phyloP scores from a whole-genome alignment of 2,797 vertebrate genomes.

The Macropodus opercularis region DNA sequence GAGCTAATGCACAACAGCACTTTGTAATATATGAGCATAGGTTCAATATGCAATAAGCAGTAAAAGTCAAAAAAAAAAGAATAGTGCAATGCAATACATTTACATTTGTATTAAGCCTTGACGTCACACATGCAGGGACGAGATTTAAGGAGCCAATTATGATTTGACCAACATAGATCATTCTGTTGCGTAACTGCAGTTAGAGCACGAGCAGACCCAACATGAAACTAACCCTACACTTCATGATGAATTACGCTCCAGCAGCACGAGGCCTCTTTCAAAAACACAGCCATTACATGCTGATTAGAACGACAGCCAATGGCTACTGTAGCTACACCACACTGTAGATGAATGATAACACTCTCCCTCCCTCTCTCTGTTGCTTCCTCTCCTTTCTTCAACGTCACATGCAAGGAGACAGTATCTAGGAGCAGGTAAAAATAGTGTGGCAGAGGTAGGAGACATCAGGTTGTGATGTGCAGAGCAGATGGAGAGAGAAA shows the following conservation, averaged over 20 bases:
- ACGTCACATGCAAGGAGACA: constrained; percentile 73
- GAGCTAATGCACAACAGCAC: neutral
- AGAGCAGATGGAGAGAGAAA: constrained; percentile 67
- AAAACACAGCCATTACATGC: constrained; percentile 34
- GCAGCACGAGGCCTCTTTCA: constrained; percentile 14
- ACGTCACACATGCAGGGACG: neutral
- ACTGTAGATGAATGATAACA: constrained; percentile 60
- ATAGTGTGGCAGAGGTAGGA: constrained; percentile 70
- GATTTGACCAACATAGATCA: constrained; percentile 13
- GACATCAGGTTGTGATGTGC: constrained; percentile 66
- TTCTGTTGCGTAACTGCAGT: constrained; percentile 9
- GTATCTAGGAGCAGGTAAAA: constrained; percentile 79
- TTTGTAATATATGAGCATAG: no score
- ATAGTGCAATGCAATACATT: neutral
- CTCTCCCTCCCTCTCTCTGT: constrained; percentile 29
- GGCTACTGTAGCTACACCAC: constrained; percentile 42
- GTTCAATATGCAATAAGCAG: neutral
- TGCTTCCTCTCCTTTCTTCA: constrained; percentile 25
- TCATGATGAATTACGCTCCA: constrained; percentile 23
- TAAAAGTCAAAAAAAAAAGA: neutral
- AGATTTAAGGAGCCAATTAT: neutral
- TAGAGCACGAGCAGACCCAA: neutral
- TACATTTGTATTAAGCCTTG: neutral
- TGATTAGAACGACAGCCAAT: constrained; percentile 54
- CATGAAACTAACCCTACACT: constrained; percentile 4